Evolutionary conservation across 2,888 invertebrate species (phyloP), one percentile per base, ranked within the genome.

Genomic region (Aphrophora alni): DNA sequence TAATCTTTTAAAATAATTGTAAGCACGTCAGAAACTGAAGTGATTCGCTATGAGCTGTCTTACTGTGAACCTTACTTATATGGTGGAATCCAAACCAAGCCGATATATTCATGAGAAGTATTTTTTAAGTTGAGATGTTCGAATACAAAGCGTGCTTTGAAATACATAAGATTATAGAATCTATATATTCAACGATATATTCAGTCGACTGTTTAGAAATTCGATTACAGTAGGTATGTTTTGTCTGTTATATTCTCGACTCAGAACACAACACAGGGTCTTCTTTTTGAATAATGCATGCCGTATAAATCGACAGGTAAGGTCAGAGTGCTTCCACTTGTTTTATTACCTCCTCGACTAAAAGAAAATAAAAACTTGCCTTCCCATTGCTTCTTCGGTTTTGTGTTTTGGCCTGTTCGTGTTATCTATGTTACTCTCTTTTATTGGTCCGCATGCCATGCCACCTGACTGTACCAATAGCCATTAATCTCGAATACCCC

Each of bases 381-480:
- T 59, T 59, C 59, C 59, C 59, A 59, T 59, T 59, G 59, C 59
- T 59, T 21, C 59, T 59, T 59, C 59, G 59, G 59, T 59, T 59
- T 59, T 59, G 59, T 59, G 59, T 59, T 59, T 59, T 21, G 59
- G 59, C 59, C 59, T 59, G 59, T 59, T n/a, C 59, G 21, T 4
- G 59, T 59, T 59, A 59, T 59, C 59, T 21, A 21, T 59, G 59
- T 21, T 59, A 59, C 59, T 59, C 59, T 59, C 59, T 59, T 59
- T 59, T 59, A 59, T 59, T 59, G 59, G 59, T 59, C 59, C n/a
- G 21, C 59, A 59, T 59, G 59, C 59, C 59, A 59, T 21, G 59
- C 59, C 59, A 59, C 59, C 59, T 59, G 59, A 59, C 59, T 21
- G 59, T 59, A 21, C 59, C 59, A 21, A 59, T 59, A 21, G 4